A percentile compares a stretch with the other conserved stretches of the same genome.
Evolutionary conservation across 2,797 vertebrate species (phyloP).

Genomic region (Eidolon dupreanum): DNA sequence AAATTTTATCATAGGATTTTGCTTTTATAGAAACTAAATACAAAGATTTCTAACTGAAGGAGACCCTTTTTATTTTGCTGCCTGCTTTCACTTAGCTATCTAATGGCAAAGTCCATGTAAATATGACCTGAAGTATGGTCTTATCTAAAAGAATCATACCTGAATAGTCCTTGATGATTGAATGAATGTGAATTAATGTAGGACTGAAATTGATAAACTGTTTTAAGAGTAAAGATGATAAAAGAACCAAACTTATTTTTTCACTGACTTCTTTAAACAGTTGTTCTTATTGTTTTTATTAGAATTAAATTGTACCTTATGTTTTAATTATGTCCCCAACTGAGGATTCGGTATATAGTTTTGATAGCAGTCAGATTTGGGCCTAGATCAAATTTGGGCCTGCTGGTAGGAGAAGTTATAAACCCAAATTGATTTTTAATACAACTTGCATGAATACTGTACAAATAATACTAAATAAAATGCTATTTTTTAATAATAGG

Average conservation of each 20-base stretch:
- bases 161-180: constrained; percentile 27
- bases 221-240: neutral
- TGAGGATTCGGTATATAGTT: neutral
- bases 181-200: constrained; percentile 29
- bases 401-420: neutral
- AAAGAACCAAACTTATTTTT: neutral
- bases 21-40: neutral
- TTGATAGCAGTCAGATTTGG: neutral
- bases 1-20: constrained; percentile 44
- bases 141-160: neutral
- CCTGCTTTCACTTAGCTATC: neutral
- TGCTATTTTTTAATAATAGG: neutral
- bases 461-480: neutral
- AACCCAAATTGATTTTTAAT: neutral
- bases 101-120: neutral
- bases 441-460: neutral
- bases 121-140: neutral
- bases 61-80: constrained; percentile 19
- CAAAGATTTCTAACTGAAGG: neutral
- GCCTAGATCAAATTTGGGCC: neutral
- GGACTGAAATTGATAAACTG: constrained; percentile 6
- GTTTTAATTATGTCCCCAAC: neutral
- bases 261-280: neutral
- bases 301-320: constrained; percentile 2
- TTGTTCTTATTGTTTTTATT: neutral